These are phyloP conservation scores for Lasioglossum zephyrum DNA, from an alignment of 2,888 invertebrate species.

Conservation along the genomic window DNA sequence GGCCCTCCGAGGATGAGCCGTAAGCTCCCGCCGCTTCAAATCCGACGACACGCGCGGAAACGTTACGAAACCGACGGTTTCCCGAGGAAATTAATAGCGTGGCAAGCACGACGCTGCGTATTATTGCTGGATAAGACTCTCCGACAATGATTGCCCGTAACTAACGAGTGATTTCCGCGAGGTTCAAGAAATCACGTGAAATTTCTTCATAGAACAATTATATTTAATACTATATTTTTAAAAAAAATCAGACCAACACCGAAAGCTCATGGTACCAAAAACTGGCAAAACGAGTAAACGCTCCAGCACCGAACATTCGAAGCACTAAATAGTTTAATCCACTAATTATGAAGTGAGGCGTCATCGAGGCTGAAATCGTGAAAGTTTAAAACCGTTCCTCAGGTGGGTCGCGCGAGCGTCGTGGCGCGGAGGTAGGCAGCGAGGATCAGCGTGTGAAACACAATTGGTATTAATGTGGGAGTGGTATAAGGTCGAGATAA, in stretches of 20 bases:
- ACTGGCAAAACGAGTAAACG: neutral
- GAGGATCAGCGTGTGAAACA: constrained; percentile 72
- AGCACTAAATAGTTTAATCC: neutral
- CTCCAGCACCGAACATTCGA: no score
- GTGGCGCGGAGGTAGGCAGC: constrained; percentile 15
- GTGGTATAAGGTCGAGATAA: constrained; percentile 77
- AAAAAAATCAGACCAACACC: no score
- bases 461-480: constrained; percentile 80
- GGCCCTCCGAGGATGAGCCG: constrained; percentile 41
- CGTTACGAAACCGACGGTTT: constrained; percentile 55
- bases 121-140: neutral
- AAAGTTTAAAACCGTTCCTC: neutral
- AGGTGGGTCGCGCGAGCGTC: neutral
- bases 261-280: neutral
- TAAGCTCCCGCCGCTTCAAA: constrained; percentile 49
- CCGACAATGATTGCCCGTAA: neutral
- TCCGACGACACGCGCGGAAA: constrained; percentile 48
- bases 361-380: neutral
- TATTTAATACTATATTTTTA: no score
- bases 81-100: constrained; percentile 45
- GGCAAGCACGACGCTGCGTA: neutral
- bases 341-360: neutral
- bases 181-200: neutral
- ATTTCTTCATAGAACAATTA: neutral
- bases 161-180: neutral